Evolutionary conservation across 2,797 vertebrate species (phyloP).

Genomic region (Gadopsis bispinosus): DNA sequence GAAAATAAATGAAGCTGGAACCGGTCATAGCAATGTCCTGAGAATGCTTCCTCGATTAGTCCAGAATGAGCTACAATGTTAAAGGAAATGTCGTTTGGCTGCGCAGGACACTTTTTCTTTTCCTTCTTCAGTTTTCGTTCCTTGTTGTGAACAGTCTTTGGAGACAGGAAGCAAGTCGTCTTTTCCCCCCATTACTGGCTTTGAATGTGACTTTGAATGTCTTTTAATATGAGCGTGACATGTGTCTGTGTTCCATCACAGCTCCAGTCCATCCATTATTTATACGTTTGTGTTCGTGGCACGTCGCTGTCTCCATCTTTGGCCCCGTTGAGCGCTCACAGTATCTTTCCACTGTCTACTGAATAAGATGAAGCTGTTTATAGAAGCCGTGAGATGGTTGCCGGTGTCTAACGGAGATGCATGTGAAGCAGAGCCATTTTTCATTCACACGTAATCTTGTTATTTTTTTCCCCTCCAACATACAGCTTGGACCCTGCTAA

Average conservation of each 20-base stretch:
- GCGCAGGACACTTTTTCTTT: slow-evolving; percentile 45
- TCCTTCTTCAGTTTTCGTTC: slow-evolving; percentile 48
- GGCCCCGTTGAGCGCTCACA: slow-evolving; percentile 32
- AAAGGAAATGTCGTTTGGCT: slow-evolving; percentile 74
- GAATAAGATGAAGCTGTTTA: slow-evolving; percentile 53
- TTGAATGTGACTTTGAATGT: slow-evolving; percentile 52
- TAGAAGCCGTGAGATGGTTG: slow-evolving; percentile 47
- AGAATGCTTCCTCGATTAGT: slow-evolving; percentile 82
- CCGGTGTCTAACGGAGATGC: slow-evolving; percentile 52
- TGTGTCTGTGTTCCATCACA: slow-evolving; percentile 61
- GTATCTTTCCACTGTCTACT: slow-evolving; percentile 54
- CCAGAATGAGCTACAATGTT: slow-evolving; percentile 79
- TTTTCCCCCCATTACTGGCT: slow-evolving; percentile 46
- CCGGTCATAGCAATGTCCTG: slow-evolving; percentile 84
- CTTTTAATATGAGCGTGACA: slow-evolving; percentile 56
- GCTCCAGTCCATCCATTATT: slow-evolving; percentile 51
- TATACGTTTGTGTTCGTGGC: slow-evolving; percentile 35
- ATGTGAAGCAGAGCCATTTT: slow-evolving; percentile 40
- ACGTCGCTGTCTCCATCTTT: slow-evolving; percentile 27
- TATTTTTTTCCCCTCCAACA: slow-evolving; percentile 17
- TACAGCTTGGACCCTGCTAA: slow-evolving; percentile 44
- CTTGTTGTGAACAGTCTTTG: slow-evolving; percentile 75
- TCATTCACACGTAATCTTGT: slow-evolving; percentile 47
- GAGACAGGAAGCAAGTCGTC: slow-evolving; percentile 67
- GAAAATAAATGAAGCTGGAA: slow-evolving; percentile 67